These are phyloP conservation scores for Acanthornis magna DNA, from an alignment of 2,797 vertebrate genomes.

Conservation along the genomic window DNA sequence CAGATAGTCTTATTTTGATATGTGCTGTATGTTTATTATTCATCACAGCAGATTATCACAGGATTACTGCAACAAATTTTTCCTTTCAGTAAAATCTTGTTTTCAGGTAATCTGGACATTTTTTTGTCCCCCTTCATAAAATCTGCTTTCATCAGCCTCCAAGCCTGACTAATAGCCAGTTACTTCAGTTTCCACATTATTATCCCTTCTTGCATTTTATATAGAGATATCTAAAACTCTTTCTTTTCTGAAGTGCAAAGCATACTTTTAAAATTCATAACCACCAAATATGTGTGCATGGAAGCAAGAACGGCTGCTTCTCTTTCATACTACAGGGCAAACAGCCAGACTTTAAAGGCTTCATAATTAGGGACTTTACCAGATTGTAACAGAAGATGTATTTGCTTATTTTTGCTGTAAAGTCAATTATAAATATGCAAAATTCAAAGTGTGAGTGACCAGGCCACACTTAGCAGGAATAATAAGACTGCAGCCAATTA, in stretches of 20 bases:
- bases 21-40: constrained; percentile 11
- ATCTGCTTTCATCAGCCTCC: constrained; percentile 14
- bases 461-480: constrained; percentile 3
- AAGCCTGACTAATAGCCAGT: constrained; percentile 28
- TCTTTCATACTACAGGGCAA: neutral
- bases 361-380: constrained; percentile 2
- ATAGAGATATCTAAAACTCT: neutral
- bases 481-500: constrained; percentile 26
- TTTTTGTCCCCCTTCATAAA: neutral
- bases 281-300: neutral
- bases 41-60: constrained; percentile 27
- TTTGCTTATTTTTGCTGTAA: constrained; percentile 25
- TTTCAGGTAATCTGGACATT: neutral
- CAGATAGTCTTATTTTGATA: constrained; percentile 22
- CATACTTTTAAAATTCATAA: constrained; percentile 40
- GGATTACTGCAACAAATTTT: neutral
- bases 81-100: neutral
- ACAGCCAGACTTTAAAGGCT: constrained; percentile 16
- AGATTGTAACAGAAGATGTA: neutral
- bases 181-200: constrained; percentile 19
- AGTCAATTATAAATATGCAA: constrained; percentile 39
- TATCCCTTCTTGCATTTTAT: constrained; percentile 58
- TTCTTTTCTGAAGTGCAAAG: neutral
- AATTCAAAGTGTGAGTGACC: constrained; percentile 23
- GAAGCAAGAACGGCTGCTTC: neutral